Conservation (phyloP, 2,113 vertebrate species). For the Lasiurus borealis region DNA sequence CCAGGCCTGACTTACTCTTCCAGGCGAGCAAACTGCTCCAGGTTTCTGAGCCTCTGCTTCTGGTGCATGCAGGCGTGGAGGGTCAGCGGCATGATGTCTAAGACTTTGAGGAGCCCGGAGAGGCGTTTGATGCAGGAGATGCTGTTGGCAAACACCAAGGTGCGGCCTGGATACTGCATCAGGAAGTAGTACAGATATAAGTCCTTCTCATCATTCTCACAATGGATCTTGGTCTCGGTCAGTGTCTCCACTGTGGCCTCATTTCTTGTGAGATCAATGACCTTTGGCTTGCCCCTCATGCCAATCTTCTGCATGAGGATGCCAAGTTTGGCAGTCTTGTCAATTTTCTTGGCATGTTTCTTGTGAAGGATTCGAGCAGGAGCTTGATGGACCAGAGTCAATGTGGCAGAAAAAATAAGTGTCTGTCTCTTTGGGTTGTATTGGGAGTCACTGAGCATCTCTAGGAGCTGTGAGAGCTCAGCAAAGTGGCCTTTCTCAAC, state of each 20-base stretch:
- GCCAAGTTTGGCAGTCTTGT: conserved; percentile 92
- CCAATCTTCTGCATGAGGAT: conserved; percentile 95
- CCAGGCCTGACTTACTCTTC: conserved; percentile 89
- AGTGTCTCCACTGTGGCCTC: conserved; percentile 96
- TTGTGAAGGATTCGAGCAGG: conserved; percentile 93
- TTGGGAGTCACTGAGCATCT: conserved; percentile 93
- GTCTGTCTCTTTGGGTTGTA: conserved; percentile 94
- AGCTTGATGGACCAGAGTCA: conserved; percentile 93
- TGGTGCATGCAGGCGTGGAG: conserved; percentile 99
- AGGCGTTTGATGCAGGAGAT: conserved; percentile 98
- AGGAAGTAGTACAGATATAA: conserved; percentile 97
- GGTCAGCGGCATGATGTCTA: conserved; percentile 92
- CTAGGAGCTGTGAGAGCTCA: conserved; percentile 95
- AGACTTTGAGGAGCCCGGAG: conserved; percentile 92
- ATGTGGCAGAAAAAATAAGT: conserved; percentile 97
- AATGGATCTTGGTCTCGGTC: conserved; percentile 95
- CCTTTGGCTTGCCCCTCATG: conserved; percentile 94
- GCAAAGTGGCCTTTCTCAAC: conserved; percentile 97
- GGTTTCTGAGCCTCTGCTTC: conserved; percentile 97
- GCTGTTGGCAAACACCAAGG: conserved; percentile 98
- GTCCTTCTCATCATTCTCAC: conserved; percentile 95
- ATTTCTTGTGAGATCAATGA: conserved; percentile 96
- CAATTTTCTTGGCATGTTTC: conserved; percentile 90
- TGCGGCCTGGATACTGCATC: conserved; percentile 95
- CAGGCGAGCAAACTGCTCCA: conserved; percentile 95